A percentile compares a stretch with the other conserved stretches of the same genome.
Evolutionary conservation across 2,888 invertebrate genomes (phyloP).

Genomic region (Tribolium freemani): DNA sequence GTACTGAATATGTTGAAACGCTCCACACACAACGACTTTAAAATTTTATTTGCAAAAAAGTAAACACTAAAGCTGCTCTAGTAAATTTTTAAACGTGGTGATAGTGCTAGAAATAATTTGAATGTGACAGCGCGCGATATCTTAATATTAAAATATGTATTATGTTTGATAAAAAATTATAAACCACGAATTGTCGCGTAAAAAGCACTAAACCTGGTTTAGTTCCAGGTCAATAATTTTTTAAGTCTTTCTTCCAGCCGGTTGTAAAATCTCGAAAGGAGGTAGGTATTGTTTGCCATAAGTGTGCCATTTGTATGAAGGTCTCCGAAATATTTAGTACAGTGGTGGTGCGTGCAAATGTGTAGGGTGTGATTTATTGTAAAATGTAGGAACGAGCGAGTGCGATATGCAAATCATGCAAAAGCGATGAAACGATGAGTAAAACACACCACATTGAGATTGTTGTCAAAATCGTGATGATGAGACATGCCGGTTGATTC

Average conservation of each 20-base stretch:
- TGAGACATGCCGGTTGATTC: slow-evolving; percentile 43
- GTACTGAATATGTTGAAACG: neutral
- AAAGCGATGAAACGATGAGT: slow-evolving; percentile 5
- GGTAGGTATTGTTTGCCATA: neutral
- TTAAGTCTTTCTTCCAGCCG: neutral
- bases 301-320: no score
- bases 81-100: no score
- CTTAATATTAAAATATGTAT: no score
- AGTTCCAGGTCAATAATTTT: neutral
- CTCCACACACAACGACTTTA: neutral
- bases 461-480: slow-evolving; percentile 42
- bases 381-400: slow-evolving; percentile 11
- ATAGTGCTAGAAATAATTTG: no score
- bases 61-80: no score
- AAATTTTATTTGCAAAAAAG: neutral
- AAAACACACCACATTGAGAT: slow-evolving; percentile 43
- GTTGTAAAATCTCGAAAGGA: neutral
- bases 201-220: neutral
- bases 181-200: neutral
- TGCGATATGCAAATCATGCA: slow-evolving; percentile 26
- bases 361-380: slow-evolving; percentile 20
- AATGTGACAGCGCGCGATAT: no score
- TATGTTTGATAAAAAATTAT: neutral
- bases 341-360: slow-evolving; percentile 17
- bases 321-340: no score